Conservation (phyloP, 2,797 vertebrate species). For the Stomatorhinus walkeri region DNA sequence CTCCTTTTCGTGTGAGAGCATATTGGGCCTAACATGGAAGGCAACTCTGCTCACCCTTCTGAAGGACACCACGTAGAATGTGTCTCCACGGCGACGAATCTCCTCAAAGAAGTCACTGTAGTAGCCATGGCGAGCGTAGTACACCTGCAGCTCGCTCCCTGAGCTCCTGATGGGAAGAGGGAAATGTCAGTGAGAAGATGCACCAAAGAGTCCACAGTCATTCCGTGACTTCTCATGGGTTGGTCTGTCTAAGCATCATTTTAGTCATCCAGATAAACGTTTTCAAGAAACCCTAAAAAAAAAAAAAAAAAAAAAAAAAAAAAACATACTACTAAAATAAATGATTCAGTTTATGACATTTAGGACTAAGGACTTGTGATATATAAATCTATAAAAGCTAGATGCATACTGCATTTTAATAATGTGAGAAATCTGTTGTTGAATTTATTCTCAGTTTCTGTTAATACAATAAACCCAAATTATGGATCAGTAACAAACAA, state of each 20-base stretch:
- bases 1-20: neutral
- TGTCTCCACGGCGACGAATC: slow-evolving; percentile 65
- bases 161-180: slow-evolving; percentile 46
- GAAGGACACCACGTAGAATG: slow-evolving; percentile 72
- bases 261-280: neutral
- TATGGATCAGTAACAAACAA: neutral
- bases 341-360: neutral
- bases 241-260: neutral
- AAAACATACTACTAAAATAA: neutral
- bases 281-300: neutral
- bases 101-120: slow-evolving; percentile 70
- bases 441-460: neutral
- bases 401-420: neutral
- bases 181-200: neutral
- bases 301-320: neutral
- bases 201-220: neutral
- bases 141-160: slow-evolving; percentile 66
- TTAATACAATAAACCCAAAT: neutral
- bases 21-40: neutral
- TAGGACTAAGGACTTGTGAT: neutral
- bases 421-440: neutral
- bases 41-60: slow-evolving; percentile 56
- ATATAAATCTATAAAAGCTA: neutral
- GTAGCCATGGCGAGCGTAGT: slow-evolving; percentile 63
- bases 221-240: neutral